A percentile compares a stretch with the other conserved stretches of the same genome.
Conservation (phyloP, 2,888 invertebrate species). For the Parochlus steinenii region DNA sequence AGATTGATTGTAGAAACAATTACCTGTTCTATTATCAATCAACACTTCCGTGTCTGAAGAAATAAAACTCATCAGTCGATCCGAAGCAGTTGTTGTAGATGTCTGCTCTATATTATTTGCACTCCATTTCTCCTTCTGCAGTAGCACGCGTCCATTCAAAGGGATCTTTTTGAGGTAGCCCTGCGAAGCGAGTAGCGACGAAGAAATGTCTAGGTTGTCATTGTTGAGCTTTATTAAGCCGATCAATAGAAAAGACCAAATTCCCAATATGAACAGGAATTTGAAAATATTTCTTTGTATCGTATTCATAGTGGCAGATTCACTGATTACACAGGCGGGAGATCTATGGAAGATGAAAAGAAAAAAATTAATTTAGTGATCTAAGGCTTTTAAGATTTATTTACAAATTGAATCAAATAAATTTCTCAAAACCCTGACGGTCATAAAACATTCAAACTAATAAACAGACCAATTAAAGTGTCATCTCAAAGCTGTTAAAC, state of each 20-base stretch:
- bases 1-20: conserved; percentile 11
- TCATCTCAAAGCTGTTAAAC: too few species aligned
- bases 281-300: conserved; percentile 19
- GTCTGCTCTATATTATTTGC: conserved; percentile 23
- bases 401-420: too few species aligned
- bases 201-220: conserved; percentile 19
- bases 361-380: not conserved
- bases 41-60: conserved; percentile 26
- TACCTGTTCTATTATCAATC: conserved; percentile 30
- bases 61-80: conserved; percentile 22
- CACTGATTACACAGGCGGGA: not conserved
- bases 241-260: conserved; percentile 30
- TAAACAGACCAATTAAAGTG: too few species aligned
- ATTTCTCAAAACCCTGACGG: too few species aligned
- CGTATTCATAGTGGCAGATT: conserved; percentile 5
- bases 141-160: conserved; percentile 26
- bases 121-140: conserved; percentile 26
- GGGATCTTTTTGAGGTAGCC: conserved; percentile 19
- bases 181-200: conserved; percentile 25
- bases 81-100: conserved; percentile 30
- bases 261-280: conserved; percentile 28
- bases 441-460: too few species aligned
- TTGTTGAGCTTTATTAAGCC: conserved; percentile 30
- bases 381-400: too few species aligned
- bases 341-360: not conserved